Evolutionary conservation across 2,797 vertebrate genomes (phyloP), one percentile per base, ranked within the genome.

Genomic region (Lacerta bilineata): DNA sequence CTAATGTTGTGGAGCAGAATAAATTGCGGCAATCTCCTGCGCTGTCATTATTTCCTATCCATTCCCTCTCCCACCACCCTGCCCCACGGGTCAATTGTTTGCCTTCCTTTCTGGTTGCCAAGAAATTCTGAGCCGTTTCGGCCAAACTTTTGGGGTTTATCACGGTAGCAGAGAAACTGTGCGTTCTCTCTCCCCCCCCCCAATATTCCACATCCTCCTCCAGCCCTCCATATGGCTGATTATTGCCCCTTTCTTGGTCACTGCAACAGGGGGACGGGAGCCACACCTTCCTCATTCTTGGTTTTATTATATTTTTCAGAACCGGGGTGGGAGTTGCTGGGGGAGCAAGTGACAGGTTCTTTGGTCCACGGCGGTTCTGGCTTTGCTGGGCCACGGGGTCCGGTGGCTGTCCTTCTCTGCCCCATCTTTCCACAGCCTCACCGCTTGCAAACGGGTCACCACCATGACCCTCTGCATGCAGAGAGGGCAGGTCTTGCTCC

Each of bases 381-480:
- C 23, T 2, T 11, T 23, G 13, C 43, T 27, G 8, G 59, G 25
- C 8, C 27, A 59, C 69, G 29, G 3, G 0, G 8, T 76, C 66
- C 33, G 5, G 10, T 4, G 9, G 46, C 20, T 43, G 9, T 71
- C 77, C 33, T 43, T 23, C 13, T 50, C 3, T 1, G 64, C 3
- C 1, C 29, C 46, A 2, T 71, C 46, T 59, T 78, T 97, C 97
- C 0, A 97, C 96, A 64, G 97, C 97, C 0, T 89, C 93, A 0
- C 95, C 89, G 0, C 20, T 92, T 85, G 97, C 96, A 89, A 95
- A 92, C 36, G 97, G 0, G 95, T 92, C 2, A 96, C 97, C 79
- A 94, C 94, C 11, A 97, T 97, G 90, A 98, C 97, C 0, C 97
- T 97, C 84, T 97, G 98, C 92, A 98, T 98, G 94, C 98, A 99